phyloP scores from a whole-genome alignment of 2,797 vertebrate species.

The Allobates femoralis region DNA sequence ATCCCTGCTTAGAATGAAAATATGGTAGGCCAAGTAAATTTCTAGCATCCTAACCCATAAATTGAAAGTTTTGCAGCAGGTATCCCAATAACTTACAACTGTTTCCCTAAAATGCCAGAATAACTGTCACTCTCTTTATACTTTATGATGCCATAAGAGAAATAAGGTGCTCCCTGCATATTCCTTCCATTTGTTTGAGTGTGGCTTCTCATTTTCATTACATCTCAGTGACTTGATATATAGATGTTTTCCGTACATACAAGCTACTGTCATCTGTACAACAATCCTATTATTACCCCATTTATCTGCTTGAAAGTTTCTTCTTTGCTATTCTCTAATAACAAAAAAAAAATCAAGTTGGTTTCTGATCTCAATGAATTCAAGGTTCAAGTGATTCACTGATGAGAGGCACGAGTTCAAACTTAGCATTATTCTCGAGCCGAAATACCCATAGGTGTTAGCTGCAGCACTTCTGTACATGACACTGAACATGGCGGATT shows the following conservation, averaged over 20 bases:
- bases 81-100: neutral
- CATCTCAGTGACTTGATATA: neutral
- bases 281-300: neutral
- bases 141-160: neutral
- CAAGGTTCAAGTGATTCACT: conserved; percentile 50
- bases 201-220: neutral
- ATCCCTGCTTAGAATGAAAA: neutral
- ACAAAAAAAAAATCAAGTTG: neutral
- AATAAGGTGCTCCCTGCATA: neutral
- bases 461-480: conserved; percentile 49
- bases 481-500: conserved; percentile 48
- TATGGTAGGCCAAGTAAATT: neutral
- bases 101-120: neutral
- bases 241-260: neutral
- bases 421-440: conserved; percentile 39
- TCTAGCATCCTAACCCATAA: neutral
- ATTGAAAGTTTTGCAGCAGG: neutral
- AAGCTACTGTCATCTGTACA: neutral
- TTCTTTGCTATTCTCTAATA: neutral
- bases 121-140: neutral
- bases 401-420: conserved; percentile 27
- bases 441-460: conserved; percentile 51
- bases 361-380: neutral
- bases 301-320: neutral
- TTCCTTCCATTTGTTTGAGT: neutral